Evolutionary conservation across 2,888 invertebrate species (phyloP).

Genomic region (Notodonta ziczac): DNA sequence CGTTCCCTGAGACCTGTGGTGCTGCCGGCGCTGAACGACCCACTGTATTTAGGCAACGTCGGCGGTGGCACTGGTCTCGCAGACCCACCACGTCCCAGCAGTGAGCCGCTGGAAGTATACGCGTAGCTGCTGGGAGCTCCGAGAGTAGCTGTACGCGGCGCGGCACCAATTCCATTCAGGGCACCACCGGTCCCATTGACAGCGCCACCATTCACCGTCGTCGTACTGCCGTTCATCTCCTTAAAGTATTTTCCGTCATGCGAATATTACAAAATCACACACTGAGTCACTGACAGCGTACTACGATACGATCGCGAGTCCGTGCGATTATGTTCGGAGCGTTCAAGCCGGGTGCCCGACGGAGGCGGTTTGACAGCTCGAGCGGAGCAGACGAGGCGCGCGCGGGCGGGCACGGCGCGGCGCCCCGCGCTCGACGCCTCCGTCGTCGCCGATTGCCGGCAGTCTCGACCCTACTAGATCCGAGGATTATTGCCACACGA

Average conservation of each 20-base stretch:
- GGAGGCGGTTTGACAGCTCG: slow-evolving; percentile 83
- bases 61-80: slow-evolving; percentile 91
- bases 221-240: slow-evolving; percentile 84
- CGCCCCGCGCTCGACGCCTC: slow-evolving; percentile 65
- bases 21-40: slow-evolving; percentile 90
- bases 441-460: slow-evolving; percentile 58
- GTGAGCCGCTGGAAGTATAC: slow-evolving; percentile 86
- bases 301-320: slow-evolving; percentile 69
- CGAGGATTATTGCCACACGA: slow-evolving; percentile 71
- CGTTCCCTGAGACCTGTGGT: slow-evolving; percentile 86
- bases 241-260: slow-evolving; percentile 69
- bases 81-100: slow-evolving; percentile 86
- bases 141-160: slow-evolving; percentile 78
- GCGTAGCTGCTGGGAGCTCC: slow-evolving; percentile 86
- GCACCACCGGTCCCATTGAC: slow-evolving; percentile 78
- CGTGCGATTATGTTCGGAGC: slow-evolving; percentile 66
- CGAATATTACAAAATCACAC: slow-evolving; percentile 73
- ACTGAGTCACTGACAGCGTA: slow-evolving; percentile 75
- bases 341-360: slow-evolving; percentile 81
- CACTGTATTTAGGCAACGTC: slow-evolving; percentile 91
- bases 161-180: slow-evolving; percentile 75
- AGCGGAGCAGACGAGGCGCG: slow-evolving; percentile 69
- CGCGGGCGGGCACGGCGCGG: slow-evolving; percentile 72
- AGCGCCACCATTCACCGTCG: slow-evolving; percentile 80
- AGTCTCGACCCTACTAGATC: slow-evolving; percentile 58